Conservation (phyloP, 2,113 vertebrate genomes). For the Prionailurus bengalensis region DNA sequence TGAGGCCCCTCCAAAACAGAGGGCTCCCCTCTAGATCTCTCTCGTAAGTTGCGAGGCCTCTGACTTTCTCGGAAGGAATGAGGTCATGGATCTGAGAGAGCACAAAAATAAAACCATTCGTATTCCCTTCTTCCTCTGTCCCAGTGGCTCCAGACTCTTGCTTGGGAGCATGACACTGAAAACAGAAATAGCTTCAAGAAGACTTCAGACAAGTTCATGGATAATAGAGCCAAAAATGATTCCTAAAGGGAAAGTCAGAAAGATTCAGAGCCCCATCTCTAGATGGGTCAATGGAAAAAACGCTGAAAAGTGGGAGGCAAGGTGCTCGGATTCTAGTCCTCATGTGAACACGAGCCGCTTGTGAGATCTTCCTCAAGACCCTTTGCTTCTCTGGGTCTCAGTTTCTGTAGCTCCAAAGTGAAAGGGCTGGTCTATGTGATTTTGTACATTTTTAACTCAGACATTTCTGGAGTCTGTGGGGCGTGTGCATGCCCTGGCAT, state of each 20-base stretch:
- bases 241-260: not conserved
- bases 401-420: not conserved
- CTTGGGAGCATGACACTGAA: slow-evolving; percentile 54
- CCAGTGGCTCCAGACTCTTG: slow-evolving; percentile 46
- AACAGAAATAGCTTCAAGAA: slow-evolving; percentile 77
- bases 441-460: not conserved
- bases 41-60: slow-evolving; percentile 29
- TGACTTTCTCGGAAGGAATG: not conserved
- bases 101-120: slow-evolving; percentile 65
- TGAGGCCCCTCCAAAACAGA: not conserved
- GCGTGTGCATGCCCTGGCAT: not conserved
- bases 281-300: not conserved
- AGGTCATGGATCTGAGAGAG: slow-evolving; percentile 34
- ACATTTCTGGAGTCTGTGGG: not conserved
- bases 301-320: not conserved
- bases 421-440: not conserved
- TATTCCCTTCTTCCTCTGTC: not conserved
- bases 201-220: slow-evolving; percentile 63
- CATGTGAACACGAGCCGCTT: not conserved
- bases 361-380: not conserved
- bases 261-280: slow-evolving; percentile 25
- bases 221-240: slow-evolving; percentile 44
- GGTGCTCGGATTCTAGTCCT: not conserved
- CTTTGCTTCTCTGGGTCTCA: not conserved
- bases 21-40: not conserved